These are phyloP conservation scores for Lasioglossum calceatum DNA, from an alignment of 2,888 invertebrate genomes.

Conservation along the genomic window DNA sequence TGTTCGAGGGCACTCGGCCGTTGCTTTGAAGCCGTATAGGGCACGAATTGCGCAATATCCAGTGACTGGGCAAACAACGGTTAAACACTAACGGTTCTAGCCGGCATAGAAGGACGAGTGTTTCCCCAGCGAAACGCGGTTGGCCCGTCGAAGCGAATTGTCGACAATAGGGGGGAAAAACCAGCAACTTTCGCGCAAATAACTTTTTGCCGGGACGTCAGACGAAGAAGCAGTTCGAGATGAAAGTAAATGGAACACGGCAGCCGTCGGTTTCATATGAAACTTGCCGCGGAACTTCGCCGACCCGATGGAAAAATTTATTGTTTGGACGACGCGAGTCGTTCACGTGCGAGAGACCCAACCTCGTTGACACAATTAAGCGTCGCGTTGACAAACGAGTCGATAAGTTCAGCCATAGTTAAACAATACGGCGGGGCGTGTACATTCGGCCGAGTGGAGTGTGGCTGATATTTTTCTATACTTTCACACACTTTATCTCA, in stretches of 20 bases:
- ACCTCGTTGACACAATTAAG: background rate
- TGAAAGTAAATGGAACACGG: slow-evolving; percentile 54
- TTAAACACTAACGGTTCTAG: background rate
- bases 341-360: background rate
- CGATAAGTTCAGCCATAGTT: background rate
- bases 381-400: background rate
- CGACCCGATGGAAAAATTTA: slow-evolving; percentile 35
- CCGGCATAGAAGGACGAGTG: background rate
- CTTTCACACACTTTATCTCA: background rate
- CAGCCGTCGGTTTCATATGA: slow-evolving; percentile 41
- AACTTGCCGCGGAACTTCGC: slow-evolving; percentile 35
- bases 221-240: slow-evolving; percentile 50
- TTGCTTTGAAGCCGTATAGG: background rate
- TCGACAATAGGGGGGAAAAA: slow-evolving; percentile 27
- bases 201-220: slow-evolving; percentile 48
- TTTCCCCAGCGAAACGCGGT: slow-evolving; percentile 12
- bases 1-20: background rate
- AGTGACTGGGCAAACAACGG: slow-evolving; percentile 5
- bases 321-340: slow-evolving; percentile 12
- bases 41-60: background rate
- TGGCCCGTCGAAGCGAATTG: slow-evolving; percentile 23
- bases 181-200: slow-evolving; percentile 52
- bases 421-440: background rate
- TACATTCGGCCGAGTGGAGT: background rate
- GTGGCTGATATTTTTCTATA: background rate